phyloP scores from a whole-genome alignment of 1,140 invertebrate genomes.

The Hypothenemus hampei region DNA sequence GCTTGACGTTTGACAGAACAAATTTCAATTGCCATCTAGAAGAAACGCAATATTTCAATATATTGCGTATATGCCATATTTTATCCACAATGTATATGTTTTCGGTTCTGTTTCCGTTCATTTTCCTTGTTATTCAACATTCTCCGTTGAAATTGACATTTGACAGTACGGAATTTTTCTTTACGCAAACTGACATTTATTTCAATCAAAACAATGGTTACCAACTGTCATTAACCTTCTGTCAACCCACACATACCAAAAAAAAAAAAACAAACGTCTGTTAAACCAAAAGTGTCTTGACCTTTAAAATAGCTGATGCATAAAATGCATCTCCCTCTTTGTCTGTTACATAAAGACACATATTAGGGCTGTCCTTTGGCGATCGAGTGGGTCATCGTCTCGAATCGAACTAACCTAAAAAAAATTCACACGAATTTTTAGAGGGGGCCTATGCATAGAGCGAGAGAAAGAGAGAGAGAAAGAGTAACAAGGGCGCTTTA shows the following conservation, averaged over 20 bases:
- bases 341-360: not conserved
- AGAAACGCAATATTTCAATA: too few relatives aligned
- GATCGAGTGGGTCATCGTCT: conserved; percentile 3
- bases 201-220: too few relatives aligned
- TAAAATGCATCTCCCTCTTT: conserved; percentile 12
- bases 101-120: too few relatives aligned
- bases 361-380: not conserved
- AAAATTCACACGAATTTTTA: conserved; percentile 26
- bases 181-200: too few relatives aligned
- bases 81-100: too few relatives aligned
- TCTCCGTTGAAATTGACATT: too few relatives aligned
- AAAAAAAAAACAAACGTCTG: not conserved
- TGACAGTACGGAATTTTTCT: too few relatives aligned
- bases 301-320: conserved; percentile 28
- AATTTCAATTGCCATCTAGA: too few relatives aligned
- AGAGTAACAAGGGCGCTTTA: conserved; percentile 1
- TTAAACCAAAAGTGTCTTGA: conserved; percentile 25
- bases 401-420: conserved; percentile 11
- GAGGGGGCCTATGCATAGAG: conserved; percentile 22
- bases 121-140: too few relatives aligned
- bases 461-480: conserved; percentile 6
- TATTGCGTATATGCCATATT: too few relatives aligned
- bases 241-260: conserved; percentile 13
- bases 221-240: too few relatives aligned
- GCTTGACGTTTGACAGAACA: too few relatives aligned